Evolutionary conservation across 2,113 vertebrate species (phyloP), one percentile per base, ranked within the genome.

Genomic region (Casuarius casuarius): DNA sequence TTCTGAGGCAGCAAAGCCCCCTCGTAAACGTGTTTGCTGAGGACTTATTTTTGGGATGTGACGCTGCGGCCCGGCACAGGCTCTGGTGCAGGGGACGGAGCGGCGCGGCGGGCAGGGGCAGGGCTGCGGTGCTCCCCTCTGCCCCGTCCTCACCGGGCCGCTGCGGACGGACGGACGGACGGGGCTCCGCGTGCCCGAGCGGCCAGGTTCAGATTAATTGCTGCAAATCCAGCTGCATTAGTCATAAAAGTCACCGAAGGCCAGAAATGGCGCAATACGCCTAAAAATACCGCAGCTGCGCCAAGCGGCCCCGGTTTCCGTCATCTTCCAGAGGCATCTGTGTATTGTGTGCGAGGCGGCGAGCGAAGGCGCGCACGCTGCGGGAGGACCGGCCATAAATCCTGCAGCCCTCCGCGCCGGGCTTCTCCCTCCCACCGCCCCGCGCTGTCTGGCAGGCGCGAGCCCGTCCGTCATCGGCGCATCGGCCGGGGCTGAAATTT

Each of bases 121-220:
- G 33, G 0, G 1, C 38, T 8, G 8, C 38, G 7, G 38, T 8
- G 67, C 59, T 82, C 7, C 68, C 58, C 44, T 9, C 0, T 1
- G 20, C 65, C 1, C 7, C 5, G 65, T 29, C 29, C 44, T 28
- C 17, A 42, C 29, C 28, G 38, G 40, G 65, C 25, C 18, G 5
- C 2, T 29, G 1, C 22, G 40, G 38, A 38, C 38, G 38, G 38
- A 38, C 38, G 38, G 38, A 38, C 22, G 40, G 10, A 28, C 2
- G 7, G 28, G 5, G 31, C 79, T 76, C 6, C 0, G 0, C 0
- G 56, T 7, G 51, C 33, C 10, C 1, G 2, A 52, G 52, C 16
- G 0, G 4, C 70, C 49, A 0, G 12, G 10, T 8, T 51, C 42
- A 2, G 70, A 19, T 0, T 3, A 61, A 40, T 21, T 1, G 2